Conservation (phyloP, 2,797 vertebrate genomes). For the Crenuchus spilurus region DNA sequence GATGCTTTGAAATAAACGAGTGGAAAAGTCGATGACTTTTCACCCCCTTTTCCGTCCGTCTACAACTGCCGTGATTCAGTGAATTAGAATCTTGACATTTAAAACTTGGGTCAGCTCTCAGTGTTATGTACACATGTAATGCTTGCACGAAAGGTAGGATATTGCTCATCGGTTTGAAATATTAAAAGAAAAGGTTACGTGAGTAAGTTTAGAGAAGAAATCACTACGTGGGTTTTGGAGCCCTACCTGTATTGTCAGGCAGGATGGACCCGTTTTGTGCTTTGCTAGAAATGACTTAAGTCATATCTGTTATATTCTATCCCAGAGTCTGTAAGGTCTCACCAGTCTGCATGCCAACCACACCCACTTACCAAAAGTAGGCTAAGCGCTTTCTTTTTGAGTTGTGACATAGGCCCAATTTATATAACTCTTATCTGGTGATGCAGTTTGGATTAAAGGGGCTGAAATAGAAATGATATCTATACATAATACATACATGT, state of each 20-base stretch:
- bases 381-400: not conserved
- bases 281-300: not conserved
- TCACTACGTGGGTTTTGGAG: constrained; percentile 8
- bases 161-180: constrained; percentile 46
- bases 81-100: constrained; percentile 47
- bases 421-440: constrained; percentile 30
- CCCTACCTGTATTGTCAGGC: constrained; percentile 22
- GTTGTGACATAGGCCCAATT: not conserved
- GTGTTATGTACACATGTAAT: not conserved
- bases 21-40: constrained; percentile 22
- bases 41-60: constrained; percentile 10
- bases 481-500: no score
- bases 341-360: constrained; percentile 4
- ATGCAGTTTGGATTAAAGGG: constrained; percentile 28
- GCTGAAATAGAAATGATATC: not conserved
- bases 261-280: not conserved
- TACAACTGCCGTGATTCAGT: constrained; percentile 19
- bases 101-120: constrained; percentile 23
- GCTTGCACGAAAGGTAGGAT: not conserved
- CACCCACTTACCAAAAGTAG: constrained; percentile 23
- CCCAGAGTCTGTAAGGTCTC: not conserved
- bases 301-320: not conserved
- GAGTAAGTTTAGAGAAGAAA: constrained; percentile 1
- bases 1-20: constrained; percentile 20
- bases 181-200: constrained; percentile 20